A percentile compares a stretch with the other conserved stretches of the same genome.
Conservation (phyloP, 2,888 invertebrate species). For the Cynaeus angustus region DNA sequence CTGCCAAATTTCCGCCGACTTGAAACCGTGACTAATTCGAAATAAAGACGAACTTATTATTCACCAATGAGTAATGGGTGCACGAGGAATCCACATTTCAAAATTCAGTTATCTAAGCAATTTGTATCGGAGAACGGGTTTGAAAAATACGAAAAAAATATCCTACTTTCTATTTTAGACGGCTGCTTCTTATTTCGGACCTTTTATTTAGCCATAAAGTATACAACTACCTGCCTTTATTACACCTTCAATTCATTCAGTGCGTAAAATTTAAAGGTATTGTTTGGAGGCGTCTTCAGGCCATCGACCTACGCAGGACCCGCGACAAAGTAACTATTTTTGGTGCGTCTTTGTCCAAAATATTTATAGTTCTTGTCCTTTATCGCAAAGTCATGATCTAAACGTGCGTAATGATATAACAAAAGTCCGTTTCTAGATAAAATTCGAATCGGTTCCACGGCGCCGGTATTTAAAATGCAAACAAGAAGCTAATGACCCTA, state of each 20-base stretch:
- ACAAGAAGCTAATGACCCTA: conserved; percentile 42
- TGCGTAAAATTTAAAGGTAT: conserved; percentile 28
- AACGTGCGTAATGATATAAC: conserved; percentile 4
- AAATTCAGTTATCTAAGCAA: not conserved
- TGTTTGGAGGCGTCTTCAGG: conserved; percentile 23
- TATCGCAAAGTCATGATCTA: conserved; percentile 11
- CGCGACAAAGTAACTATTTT: conserved; percentile 45
- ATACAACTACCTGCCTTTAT: conserved; percentile 6
- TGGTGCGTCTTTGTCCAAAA: conserved; percentile 51
- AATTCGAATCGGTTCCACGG: conserved; percentile 21
- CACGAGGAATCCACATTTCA: conserved; percentile 2
- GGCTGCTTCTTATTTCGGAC: conserved; percentile 12
- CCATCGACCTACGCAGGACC: conserved; percentile 33
- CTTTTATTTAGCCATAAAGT: conserved; percentile 15
- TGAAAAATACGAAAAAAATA: conserved; percentile 5
- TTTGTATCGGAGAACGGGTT: not conserved
- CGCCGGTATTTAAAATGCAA: conserved; percentile 40
- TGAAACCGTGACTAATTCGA: conserved; percentile 32
- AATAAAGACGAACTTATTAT: conserved; percentile 22
- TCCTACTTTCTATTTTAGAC: conserved; percentile 25
- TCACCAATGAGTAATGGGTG: not conserved
- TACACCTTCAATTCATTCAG: conserved; percentile 22
- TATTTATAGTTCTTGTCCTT: conserved; percentile 46
- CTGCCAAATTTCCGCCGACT: conserved; percentile 25
- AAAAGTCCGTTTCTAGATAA: not conserved